Base-by-base conservation (phyloP, 2,113 vertebrate species). In the Stegostoma tigrinum region DNA sequence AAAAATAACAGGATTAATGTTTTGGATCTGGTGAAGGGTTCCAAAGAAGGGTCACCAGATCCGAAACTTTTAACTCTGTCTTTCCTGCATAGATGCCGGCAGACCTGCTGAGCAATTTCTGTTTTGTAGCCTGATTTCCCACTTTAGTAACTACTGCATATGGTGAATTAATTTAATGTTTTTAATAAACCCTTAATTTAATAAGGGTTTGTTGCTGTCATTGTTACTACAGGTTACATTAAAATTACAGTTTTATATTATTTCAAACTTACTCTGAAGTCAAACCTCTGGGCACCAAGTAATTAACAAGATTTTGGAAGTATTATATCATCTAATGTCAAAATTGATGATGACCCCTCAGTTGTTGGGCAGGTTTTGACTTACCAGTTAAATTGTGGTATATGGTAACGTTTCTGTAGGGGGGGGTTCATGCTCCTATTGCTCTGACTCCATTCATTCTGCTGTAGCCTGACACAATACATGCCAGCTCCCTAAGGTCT, bases 171-270 rank as follows among this genome's bases (percentile, higher is more conserved):
- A 94, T 45, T 94, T 42, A 23, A 23, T 23, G 21, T 42, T 94
- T 94, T 94, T 94, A 94, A 94, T 94, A n/a, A n/a, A n/a, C n/a
- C n/a, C n/a, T n/a, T n/a, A n/a, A n/a, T n/a, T n/a, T n/a, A n/a
- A n/a, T n/a, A n/a, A n/a, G 61, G 64, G 19, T 42, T 23, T 14
- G 38, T 94, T 94, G n/a, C 42, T 70, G 64, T 42, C 67, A 66
- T 27, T 45, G n/a, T 94, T 94, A 94, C 38, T 68, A 67, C 38
- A 70, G 66, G 72, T 75, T 95, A 72, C 48, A 72, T 95, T 48
- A 15, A 72, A 52, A 95, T 48, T 45, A 95, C 23, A 48, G 15
- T 45, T 52, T 45, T 30, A 52, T 75, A 30, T 48, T 95, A 34
- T 45, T 52, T 48, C n/a, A 42, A 24, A 70, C 67, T 15, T 24